These are phyloP conservation scores for Rynchops niger DNA, from an alignment of 2,113 vertebrate genomes.

Conservation along the genomic window DNA sequence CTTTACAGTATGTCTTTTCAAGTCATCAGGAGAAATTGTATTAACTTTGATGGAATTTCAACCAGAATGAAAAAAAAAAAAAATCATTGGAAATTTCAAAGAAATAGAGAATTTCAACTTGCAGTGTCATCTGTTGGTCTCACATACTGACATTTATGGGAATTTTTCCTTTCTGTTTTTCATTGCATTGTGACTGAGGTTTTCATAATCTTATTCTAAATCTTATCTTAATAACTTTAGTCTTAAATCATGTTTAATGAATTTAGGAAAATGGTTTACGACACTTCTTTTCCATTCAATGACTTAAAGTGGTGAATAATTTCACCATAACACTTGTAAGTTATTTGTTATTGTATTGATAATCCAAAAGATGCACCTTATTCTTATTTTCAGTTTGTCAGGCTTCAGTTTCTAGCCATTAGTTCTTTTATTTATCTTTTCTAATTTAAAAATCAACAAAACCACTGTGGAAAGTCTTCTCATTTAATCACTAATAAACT, in stretches of 20 bases:
- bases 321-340: background rate
- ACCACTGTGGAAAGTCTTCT: background rate
- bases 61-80: background rate
- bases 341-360: background rate
- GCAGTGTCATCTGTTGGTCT: background rate
- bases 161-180: background rate
- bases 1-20: background rate
- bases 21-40: background rate
- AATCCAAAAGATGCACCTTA: background rate
- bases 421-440: background rate
- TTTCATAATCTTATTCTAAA: background rate
- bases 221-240: background rate
- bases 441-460: background rate
- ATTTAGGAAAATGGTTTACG: background rate
- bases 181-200: background rate
- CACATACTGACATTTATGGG: background rate
- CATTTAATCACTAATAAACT: background rate
- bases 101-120: background rate
- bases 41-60: background rate
- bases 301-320: background rate
- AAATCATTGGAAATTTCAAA: background rate
- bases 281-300: background rate
- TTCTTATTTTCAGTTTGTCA: background rate
- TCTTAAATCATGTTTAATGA: background rate
- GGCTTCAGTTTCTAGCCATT: background rate